Conservation (phyloP, 2,113 vertebrate species). For the Urocitellus parryii region DNA sequence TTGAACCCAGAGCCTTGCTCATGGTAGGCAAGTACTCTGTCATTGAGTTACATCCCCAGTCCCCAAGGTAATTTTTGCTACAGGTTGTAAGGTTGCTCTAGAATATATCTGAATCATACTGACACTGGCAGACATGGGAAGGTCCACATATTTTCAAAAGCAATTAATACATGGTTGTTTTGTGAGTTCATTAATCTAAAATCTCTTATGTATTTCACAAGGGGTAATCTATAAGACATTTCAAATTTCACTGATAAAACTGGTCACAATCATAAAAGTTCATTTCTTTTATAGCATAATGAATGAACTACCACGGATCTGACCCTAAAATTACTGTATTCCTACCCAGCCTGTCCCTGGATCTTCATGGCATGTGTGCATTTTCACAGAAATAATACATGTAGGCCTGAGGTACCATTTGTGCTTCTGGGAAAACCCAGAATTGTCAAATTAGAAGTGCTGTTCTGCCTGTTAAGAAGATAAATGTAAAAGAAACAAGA, state of each 20-base stretch:
- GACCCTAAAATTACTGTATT: neutral
- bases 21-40: neutral
- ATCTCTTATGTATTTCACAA: neutral
- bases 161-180: neutral
- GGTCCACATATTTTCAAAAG: neutral
- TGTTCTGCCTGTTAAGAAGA: neutral
- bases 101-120: neutral
- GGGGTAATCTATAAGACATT: neutral
- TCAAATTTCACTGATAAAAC: neutral
- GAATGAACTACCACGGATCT: neutral
- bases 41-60: neutral
- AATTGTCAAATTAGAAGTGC: neutral
- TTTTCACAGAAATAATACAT: neutral
- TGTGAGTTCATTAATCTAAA: neutral
- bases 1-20: neutral
- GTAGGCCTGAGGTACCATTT: neutral
- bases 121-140: neutral
- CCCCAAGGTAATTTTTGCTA: neutral
- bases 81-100: neutral
- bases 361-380: neutral
- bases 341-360: too few relatives aligned
- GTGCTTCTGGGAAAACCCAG: neutral
- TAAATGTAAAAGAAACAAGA: neutral
- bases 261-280: neutral
- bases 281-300: neutral